These are phyloP conservation scores for Neodiprion virginianus DNA, from an alignment of 1,140 invertebrate genomes.

Conservation along the genomic window DNA sequence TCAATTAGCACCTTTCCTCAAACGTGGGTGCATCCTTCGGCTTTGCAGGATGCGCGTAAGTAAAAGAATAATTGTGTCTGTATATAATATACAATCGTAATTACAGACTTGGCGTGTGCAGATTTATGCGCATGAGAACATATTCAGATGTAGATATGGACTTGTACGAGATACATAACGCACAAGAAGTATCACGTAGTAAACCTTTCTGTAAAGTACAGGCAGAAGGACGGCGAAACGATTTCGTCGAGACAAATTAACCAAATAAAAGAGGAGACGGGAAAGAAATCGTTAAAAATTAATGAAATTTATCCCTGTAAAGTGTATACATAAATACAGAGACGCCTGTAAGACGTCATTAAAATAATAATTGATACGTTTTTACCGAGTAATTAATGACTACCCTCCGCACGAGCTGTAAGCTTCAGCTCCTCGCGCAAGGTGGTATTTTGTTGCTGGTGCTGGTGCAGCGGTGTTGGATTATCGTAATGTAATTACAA, in stretches of 20 bases:
- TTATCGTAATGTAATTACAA: constrained; percentile 1
- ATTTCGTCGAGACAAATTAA: neutral
- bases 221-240: too few relatives aligned
- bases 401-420: neutral
- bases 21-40: neutral
- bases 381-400: neutral
- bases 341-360: neutral
- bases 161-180: too few relatives aligned
- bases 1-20: neutral
- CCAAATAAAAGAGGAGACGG: too few relatives aligned
- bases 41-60: neutral
- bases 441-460: too few relatives aligned
- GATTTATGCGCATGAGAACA: too few relatives aligned
- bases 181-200: too few relatives aligned
- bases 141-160: too few relatives aligned
- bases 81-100: too few relatives aligned
- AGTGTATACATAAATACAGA: neutral
- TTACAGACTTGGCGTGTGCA: too few relatives aligned
- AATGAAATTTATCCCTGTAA: neutral
- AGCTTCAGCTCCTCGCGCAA: neutral
- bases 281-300: neutral
- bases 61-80: neutral
- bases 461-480: neutral
- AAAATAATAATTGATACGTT: constrained; percentile 8
- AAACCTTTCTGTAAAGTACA: too few relatives aligned